Conservation (phyloP, 2,888 invertebrate species). For the Acheta domesticus region DNA sequence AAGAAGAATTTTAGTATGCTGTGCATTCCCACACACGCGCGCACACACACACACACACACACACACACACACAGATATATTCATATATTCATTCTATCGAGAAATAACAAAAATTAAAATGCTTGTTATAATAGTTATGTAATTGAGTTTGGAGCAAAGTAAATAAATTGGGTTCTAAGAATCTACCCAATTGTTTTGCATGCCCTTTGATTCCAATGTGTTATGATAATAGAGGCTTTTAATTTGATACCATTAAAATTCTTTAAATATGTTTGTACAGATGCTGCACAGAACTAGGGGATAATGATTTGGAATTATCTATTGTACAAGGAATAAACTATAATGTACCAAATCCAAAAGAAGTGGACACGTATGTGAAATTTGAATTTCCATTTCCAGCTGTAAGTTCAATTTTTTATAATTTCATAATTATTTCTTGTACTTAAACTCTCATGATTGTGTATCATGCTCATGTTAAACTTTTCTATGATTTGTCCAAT, state of each 20-base stretch:
- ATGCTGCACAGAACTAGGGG: constrained; percentile 86
- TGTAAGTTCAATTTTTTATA: constrained; percentile 51
- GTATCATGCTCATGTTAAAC: constrained; percentile 18
- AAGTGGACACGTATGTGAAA: constrained; percentile 89
- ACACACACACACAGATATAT: too few relatives aligned
- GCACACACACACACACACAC: too few relatives aligned
- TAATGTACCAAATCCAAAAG: constrained; percentile 76
- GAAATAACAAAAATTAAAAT: constrained; percentile 61
- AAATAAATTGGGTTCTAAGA: too few relatives aligned
- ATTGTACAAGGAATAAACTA: constrained; percentile 85
- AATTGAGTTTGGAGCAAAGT: neutral
- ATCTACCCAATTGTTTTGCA: too few relatives aligned
- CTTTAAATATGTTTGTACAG: constrained; percentile 43
- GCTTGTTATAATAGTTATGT: neutral
- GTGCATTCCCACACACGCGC: too few relatives aligned
- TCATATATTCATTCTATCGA: too few relatives aligned
- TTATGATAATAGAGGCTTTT: too few relatives aligned
- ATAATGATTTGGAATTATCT: constrained; percentile 83
- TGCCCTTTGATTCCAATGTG: too few relatives aligned
- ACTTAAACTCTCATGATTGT: constrained; percentile 23
- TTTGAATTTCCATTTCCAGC: constrained; percentile 89
- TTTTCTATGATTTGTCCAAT: neutral
- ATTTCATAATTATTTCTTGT: constrained; percentile 4
- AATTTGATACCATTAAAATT: too few relatives aligned
- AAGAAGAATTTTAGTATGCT: too few relatives aligned